Base-by-base conservation (phyloP, 2,113 vertebrate species). In the Microcebus tavaratra region DNA sequence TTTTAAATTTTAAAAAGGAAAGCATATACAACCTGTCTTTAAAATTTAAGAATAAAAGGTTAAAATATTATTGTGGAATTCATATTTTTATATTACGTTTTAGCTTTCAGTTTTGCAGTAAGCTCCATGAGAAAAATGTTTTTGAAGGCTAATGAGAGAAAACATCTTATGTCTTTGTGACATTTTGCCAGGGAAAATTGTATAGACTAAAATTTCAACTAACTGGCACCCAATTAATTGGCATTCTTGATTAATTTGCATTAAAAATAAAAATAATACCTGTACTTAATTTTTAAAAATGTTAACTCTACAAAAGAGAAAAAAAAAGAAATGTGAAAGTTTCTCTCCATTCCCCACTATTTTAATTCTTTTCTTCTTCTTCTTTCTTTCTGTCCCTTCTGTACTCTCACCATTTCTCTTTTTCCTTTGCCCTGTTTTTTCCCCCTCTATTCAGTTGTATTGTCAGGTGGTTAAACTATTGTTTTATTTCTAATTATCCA, bases 81-180 rank as follows among this genome's bases (percentile, higher is more conserved):
- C 6, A 42, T 55, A 55, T 94, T 95, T 88, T 67, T 27, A 86
- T 67, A 75, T 4, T 92, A 83, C 10, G 3, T 57, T 72, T 57
- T 63, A 78, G 73, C 17, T 18, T 81, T 55, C 11, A 1, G 29
- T 92, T 34, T 88, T 93, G 20, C 11, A 36, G 31, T 88, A 73
- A 95, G 88, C 29, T 75, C 17, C 73, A 20, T 34, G 50, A 85
- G 29, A 80, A 75, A 55, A 20, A 25, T 72, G 8, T 88, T 39
- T 39, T 82, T 96, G 85, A 93, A 95, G 20, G 63, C 63, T 15
- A 86, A 5, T 95, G 50, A 80, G 31, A 63, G 31, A 92, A 94
- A 94, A 63, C 39, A 78, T 68, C 27, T 57, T 72, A 63, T 70
- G 48, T 65, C 31, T 88, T 85, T n/a, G 31, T 92, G 73, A 81